phyloP scores from a whole-genome alignment of 2,113 vertebrate species.

The Centropus bengalensis region DNA sequence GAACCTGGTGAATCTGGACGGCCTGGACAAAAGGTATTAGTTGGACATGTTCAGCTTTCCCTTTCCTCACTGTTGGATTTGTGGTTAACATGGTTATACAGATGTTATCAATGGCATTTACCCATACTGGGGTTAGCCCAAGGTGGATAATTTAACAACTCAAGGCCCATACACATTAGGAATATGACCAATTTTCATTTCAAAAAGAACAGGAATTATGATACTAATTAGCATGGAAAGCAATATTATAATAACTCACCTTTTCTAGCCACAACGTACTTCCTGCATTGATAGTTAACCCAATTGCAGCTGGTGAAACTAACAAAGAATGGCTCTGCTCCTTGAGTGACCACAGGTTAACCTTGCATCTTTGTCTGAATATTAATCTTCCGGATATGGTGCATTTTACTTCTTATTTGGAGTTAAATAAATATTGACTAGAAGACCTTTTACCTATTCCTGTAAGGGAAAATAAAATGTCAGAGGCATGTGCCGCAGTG shows the following conservation, averaged over 20 bases:
- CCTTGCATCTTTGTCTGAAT: slow-evolving; percentile 36
- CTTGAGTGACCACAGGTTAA: not conserved
- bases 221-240: not conserved
- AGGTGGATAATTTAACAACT: not conserved
- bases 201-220: not conserved
- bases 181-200: not conserved
- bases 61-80: not conserved
- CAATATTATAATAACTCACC: not conserved
- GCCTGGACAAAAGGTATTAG: slow-evolving; percentile 91
- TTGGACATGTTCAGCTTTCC: not conserved
- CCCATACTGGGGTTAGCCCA: not conserved
- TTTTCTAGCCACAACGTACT: not conserved
- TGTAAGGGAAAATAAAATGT: not conserved
- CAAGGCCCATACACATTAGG: not conserved
- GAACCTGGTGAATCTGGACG: slow-evolving; percentile 95
- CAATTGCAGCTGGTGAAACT: not conserved
- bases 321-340: slow-evolving; percentile 11
- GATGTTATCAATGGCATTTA: not conserved
- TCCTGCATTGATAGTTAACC: not conserved
- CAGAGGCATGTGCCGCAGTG: fast-evolving
- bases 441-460: not conserved
- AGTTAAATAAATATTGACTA: not conserved
- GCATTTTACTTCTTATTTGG: not conserved
- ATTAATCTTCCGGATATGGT: slow-evolving; percentile 17
- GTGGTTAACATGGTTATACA: not conserved